A percentile compares a stretch with the other conserved stretches of the same genome.
phyloP scores from a whole-genome alignment of 1,140 invertebrate species.

The Euschistus heros region DNA sequence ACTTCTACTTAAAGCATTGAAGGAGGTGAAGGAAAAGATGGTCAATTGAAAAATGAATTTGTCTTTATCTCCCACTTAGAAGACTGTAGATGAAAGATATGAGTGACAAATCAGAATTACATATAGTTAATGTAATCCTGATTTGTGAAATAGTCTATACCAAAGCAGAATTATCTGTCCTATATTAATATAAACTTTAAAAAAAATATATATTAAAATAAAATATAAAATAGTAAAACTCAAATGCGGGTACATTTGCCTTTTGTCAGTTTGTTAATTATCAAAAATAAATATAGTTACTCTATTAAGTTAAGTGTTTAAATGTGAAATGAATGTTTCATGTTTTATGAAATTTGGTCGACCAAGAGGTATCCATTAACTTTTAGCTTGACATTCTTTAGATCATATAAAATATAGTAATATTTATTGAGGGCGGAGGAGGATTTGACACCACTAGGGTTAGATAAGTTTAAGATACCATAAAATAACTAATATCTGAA shows the following conservation, averaged over 20 bases:
- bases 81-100: conserved; percentile 2
- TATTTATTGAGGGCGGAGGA: no score
- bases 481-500: no score
- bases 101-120: no score
- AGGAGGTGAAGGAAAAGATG: neutral
- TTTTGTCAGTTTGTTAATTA: conserved; percentile 14
- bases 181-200: neutral
- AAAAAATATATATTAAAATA: neutral
- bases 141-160: neutral
- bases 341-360: no score
- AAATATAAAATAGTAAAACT: conserved; percentile 9
- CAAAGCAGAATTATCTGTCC: conserved; percentile 3
- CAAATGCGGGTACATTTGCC: conserved; percentile 8
- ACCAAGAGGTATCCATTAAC: no score
- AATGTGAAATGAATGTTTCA: no score
- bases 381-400: no score
- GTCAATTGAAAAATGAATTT: neutral
- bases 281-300: neutral
- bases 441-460: no score
- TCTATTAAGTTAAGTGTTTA: no score
- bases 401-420: no score
- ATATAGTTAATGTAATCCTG: neutral
- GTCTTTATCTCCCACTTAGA: neutral
- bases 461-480: no score
- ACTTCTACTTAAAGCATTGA: neutral